phyloP scores from a whole-genome alignment of 2,113 vertebrate genomes.

The Dipodomys spectabilis region DNA sequence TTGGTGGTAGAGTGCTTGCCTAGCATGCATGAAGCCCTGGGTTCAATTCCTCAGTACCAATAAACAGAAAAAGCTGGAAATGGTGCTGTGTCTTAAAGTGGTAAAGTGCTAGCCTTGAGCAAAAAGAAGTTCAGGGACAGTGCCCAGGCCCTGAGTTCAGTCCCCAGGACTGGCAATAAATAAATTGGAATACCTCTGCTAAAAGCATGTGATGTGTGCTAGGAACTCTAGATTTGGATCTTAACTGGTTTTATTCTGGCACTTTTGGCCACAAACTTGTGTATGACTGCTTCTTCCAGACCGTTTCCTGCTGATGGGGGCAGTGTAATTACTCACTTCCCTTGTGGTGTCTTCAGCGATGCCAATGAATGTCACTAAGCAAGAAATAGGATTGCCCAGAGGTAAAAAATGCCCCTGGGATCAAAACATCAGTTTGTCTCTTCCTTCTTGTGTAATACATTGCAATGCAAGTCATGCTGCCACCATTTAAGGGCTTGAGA shows the following conservation, averaged over 20 bases:
- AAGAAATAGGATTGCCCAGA: background rate
- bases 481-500: background rate
- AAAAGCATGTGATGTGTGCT: background rate
- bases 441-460: background rate
- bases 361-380: background rate
- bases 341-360: conserved; percentile 60
- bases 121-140: too few species aligned
- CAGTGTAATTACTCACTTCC: conserved; percentile 55
- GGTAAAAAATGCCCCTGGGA: background rate
- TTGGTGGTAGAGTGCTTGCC: too few species aligned
- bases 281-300: conserved; percentile 2
- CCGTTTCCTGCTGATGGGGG: conserved; percentile 11
- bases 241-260: background rate
- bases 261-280: background rate
- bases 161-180: too few species aligned
- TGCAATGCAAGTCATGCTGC: background rate
- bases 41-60: too few species aligned
- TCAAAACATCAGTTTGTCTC: background rate
- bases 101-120: too few species aligned
- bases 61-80: too few species aligned
- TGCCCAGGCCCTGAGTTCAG: too few species aligned
- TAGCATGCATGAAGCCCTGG: too few species aligned
- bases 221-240: background rate
- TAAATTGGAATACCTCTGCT: background rate
- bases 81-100: too few species aligned